phyloP scores from a whole-genome alignment of 2,888 invertebrate species.

The Pristionchus fissidentatus region DNA sequence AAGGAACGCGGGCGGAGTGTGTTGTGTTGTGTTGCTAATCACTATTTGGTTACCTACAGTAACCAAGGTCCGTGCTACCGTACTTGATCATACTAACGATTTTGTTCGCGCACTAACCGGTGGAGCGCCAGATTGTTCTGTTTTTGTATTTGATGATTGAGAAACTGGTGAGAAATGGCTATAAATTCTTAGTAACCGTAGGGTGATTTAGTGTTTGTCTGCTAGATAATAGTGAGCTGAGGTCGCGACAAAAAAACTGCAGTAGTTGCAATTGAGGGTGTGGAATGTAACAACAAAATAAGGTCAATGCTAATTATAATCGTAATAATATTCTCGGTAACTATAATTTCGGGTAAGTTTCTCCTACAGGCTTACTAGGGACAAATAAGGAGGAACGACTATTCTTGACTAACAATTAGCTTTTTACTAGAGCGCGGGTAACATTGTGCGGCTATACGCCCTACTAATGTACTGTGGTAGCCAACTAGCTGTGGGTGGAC shows the following conservation, averaged over 20 bases:
- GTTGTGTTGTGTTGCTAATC: neutral
- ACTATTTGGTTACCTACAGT: constrained; percentile 8
- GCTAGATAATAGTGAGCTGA: neutral
- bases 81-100: neutral
- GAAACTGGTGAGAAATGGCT: no score
- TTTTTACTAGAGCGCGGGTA: no score
- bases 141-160: no score
- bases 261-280: neutral
- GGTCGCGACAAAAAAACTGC: no score
- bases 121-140: neutral
- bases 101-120: no score
- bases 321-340: neutral
- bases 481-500: neutral
- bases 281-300: constrained; percentile 30
- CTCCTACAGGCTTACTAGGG: no score
- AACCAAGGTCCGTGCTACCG: constrained; percentile 32
- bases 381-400: no score
- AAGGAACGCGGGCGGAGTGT: neutral
- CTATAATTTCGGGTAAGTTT: no score
- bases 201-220: neutral
- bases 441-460: no score
- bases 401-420: neutral
- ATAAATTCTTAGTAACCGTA: constrained; percentile 21
- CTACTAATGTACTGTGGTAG: neutral
- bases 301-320: no score